Evolutionary conservation across 2,797 vertebrate genomes (phyloP), one percentile per base, ranked within the genome.

Genomic region (Labeo calbasu): DNA sequence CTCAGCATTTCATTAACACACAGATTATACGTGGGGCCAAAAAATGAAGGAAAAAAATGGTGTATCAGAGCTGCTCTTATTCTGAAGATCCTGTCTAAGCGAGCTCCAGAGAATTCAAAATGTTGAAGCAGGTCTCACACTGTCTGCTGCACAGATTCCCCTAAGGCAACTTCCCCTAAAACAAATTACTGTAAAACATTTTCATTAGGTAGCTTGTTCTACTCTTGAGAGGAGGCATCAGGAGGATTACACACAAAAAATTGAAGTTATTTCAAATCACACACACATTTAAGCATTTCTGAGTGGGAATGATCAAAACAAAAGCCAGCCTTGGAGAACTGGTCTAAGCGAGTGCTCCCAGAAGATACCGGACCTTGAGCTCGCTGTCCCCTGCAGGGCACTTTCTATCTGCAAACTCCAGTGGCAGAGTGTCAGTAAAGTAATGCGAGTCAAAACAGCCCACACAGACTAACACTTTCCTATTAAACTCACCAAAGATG

Each of bases 191-290:
- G 65, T 63, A 69, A 48, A 17, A 23, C 23, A 43, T 79, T 79
- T 85, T 77, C 66, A 87, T 87, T 88, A 79, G 50, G 23, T 21
- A 78, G 51, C 81, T 79, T 70, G 77, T 15, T 40, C 48, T 23
- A 17, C 57, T 23, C 36, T n/a, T 14, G 32, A 63, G 13, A 36
- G 21, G 75, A 36, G 9, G 0, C 25, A 17, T 65, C 57, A 73
- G 21, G 19, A 82, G 51, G 23, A 82, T 15, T 36, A 23, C 7
- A 28, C 21, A 3, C 8, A 46, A 25, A n/a, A 51, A 36, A 14
- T 0, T 2, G 0, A 50, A 57, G 9, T 73, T 14, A 69, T 63
- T 50, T 63, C 53, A 43, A 57, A 53, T 68, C 50, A 66, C 21
- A 69, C n/a, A 73, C 50, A 85, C 5, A 55, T 51, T 19, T 14